Percentiles rank a stretch among this genome's conserved stretches.
Evolutionary conservation across 2,113 vertebrate genomes (phyloP).

Genomic region (Grammomys dolichurus): DNA sequence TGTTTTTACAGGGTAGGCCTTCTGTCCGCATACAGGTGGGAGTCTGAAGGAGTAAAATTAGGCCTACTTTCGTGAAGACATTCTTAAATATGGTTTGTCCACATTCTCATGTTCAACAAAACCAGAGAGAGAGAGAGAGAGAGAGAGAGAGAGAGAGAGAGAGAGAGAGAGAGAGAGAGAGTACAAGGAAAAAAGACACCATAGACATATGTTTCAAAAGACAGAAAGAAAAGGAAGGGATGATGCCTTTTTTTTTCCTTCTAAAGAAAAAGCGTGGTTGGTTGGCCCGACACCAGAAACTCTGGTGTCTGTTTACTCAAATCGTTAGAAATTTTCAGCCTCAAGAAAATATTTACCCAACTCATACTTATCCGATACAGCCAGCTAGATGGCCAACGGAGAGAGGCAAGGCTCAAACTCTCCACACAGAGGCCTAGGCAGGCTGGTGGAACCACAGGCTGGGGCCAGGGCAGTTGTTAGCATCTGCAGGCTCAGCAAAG

Average conservation of each 20-base stretch:
- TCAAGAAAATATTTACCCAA: constrained; percentile 49
- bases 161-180: not conserved
- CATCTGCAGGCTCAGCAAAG: not conserved
- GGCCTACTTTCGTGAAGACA: constrained; percentile 4
- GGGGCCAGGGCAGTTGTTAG: not conserved
- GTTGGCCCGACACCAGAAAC: not conserved
- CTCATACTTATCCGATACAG: not conserved
- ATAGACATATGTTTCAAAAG: constrained; percentile 22
- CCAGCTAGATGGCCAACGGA: not conserved
- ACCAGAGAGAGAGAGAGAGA: not conserved
- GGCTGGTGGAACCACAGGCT: not conserved
- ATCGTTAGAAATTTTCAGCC: constrained; percentile 40
- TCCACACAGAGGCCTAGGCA: not conserved
- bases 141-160: not conserved
- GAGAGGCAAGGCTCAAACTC: not conserved
- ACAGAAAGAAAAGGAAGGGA: not conserved
- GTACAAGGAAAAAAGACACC: no score
- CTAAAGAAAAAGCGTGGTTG: not conserved
- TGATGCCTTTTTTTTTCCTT: not conserved
- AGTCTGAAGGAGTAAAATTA: not conserved
- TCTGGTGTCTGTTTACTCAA: constrained; percentile 3
- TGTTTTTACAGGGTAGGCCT: not conserved
- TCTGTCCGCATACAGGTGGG: not conserved
- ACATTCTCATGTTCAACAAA: not conserved
- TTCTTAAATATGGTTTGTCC: not conserved